Conservation (phyloP, 2,888 invertebrate genomes). For the Meteorus cinctellus region DNA sequence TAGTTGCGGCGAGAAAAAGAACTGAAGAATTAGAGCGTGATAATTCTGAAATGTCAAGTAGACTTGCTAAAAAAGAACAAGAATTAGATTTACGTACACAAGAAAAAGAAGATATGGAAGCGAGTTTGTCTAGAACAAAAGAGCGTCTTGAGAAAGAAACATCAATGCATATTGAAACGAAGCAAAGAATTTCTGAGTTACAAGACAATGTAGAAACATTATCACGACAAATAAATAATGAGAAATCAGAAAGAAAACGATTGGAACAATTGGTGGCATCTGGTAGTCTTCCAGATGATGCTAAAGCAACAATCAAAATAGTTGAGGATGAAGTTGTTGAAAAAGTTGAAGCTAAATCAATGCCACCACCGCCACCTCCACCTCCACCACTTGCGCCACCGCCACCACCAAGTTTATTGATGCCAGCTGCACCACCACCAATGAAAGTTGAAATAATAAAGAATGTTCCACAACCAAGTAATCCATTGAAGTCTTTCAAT, state of each 20-base stretch:
- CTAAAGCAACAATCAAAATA: conserved; percentile 79
- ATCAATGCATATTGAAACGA: conserved; percentile 89
- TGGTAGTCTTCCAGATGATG: conserved; percentile 94
- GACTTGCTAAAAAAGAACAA: conserved; percentile 93
- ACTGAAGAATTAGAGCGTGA: conserved; percentile 92
- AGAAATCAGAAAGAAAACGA: conserved; percentile 86
- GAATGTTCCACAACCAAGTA: conserved; percentile 93
- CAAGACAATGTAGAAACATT: conserved; percentile 76
- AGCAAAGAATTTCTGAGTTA: conserved; percentile 82
- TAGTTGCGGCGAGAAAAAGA: conserved; percentile 89
- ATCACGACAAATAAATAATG: conserved; percentile 80
- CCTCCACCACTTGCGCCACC: conserved; percentile 77
- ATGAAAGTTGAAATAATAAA: conserved; percentile 76
- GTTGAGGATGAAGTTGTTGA: conserved; percentile 70
- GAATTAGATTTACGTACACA: conserved; percentile 91
- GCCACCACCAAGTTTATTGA: conserved; percentile 78
- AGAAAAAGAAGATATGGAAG: conserved; percentile 94
- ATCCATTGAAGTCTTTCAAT: conserved; percentile 96
- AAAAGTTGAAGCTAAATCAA: conserved; percentile 67
- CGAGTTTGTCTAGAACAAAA: conserved; percentile 85
- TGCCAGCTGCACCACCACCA: conserved; percentile 77
- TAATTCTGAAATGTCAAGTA: conserved; percentile 89
- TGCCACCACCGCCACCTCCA: conserved; percentile 78
- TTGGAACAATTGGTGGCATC: conserved; percentile 91
- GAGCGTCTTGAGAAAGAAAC: conserved; percentile 93